Conservation (phyloP, 1,140 invertebrate species). For the Micrasema longulum region DNA sequence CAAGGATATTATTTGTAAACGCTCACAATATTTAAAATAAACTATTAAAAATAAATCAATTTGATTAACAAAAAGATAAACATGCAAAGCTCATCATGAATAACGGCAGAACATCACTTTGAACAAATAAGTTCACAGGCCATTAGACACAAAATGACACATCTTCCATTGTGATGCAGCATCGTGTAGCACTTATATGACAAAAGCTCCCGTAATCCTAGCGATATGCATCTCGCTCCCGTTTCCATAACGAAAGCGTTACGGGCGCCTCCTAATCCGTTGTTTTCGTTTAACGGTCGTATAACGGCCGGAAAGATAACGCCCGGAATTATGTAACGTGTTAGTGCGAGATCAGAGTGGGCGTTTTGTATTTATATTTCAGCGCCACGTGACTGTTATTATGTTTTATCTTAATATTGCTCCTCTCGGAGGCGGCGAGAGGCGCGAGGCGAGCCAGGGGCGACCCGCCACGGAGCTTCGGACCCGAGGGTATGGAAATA, state of each 20-base stretch:
- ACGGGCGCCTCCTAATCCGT: constrained; percentile 51
- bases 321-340: constrained; percentile 53
- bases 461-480: constrained; percentile 10
- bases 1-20: too few species aligned
- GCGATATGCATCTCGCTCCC: constrained; percentile 47
- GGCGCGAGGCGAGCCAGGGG: background rate
- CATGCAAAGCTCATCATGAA: background rate
- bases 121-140: constrained; percentile 6
- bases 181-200: constrained; percentile 38
- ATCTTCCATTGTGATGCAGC: constrained; percentile 27
- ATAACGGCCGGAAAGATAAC: constrained; percentile 49
- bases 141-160: constrained; percentile 34
- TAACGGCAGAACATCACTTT: too few species aligned
- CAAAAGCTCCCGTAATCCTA: constrained; percentile 44
- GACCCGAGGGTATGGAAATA: constrained; percentile 2
- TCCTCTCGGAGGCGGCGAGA: constrained; percentile 13
- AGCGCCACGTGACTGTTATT: constrained; percentile 55
- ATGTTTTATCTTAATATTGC: constrained; percentile 54
- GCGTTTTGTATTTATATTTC: constrained; percentile 53
- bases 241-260: constrained; percentile 33
- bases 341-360: constrained; percentile 43
- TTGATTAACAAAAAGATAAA: background rate
- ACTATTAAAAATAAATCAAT: too few species aligned
- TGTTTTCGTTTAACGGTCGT: constrained; percentile 55
- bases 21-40: too few species aligned